phyloP scores from a whole-genome alignment of 1,140 invertebrate species.

The Spodoptera litura region DNA sequence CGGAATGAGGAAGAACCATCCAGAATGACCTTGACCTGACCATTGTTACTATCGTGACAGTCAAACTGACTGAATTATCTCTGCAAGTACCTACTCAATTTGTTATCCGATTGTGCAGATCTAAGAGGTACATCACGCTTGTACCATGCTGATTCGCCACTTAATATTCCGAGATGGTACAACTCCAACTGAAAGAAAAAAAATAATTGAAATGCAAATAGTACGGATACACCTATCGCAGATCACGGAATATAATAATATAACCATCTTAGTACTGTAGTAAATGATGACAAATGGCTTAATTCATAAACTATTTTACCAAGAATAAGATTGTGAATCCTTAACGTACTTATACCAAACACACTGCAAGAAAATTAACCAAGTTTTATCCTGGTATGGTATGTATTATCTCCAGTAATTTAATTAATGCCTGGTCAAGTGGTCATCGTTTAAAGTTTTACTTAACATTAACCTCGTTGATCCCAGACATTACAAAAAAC shows the following conservation, averaged over 20 bases:
- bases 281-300: no score
- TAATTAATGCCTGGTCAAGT: no score
- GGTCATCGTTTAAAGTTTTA: no score
- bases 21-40: slow-evolving; percentile 19
- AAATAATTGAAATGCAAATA: background rate
- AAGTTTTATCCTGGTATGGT: no score
- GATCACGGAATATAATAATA: no score
- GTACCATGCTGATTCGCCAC: background rate
- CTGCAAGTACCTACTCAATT: slow-evolving; percentile 1
- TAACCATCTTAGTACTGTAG: no score
- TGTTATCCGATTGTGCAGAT: background rate
- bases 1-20: slow-evolving; percentile 39
- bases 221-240: background rate
- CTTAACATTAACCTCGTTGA: background rate
- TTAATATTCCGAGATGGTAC: background rate
- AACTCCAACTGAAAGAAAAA: background rate
- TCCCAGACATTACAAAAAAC: background rate
- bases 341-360: no score
- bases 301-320: no score
- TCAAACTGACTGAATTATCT: slow-evolving; percentile 13
- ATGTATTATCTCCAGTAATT: no score
- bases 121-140: background rate
- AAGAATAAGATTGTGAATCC: no score
- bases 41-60: slow-evolving; percentile 15
- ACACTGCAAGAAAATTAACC: no score